phyloP scores from a whole-genome alignment of 2,888 invertebrate species.

The Lithophane socia region DNA sequence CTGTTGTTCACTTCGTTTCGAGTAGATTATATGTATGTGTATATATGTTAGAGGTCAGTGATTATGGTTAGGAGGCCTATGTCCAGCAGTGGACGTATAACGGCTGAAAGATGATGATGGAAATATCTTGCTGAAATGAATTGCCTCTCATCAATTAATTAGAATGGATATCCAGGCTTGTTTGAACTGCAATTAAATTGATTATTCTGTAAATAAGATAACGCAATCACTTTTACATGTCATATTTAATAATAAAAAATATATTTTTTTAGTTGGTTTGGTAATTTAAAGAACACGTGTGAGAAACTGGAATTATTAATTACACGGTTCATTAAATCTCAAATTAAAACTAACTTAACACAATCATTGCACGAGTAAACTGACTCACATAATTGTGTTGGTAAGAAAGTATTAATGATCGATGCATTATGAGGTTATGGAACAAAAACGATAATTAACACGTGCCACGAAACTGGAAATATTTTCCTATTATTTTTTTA shows the following conservation, averaged over 20 bases:
- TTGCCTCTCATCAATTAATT: neutral
- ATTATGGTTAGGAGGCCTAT: neutral
- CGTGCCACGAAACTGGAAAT: neutral
- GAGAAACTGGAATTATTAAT: neutral
- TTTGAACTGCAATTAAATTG: neutral
- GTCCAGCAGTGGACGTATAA: neutral
- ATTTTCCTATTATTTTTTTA: slow-evolving; percentile 18
- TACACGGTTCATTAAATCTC: neutral
- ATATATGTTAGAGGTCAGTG: neutral
- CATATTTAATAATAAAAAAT: too few species aligned
- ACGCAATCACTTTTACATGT: neutral
- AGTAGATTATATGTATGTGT: neutral
- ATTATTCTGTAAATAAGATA: neutral
- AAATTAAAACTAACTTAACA: neutral
- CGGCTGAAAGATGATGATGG: neutral
- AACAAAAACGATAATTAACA: neutral
- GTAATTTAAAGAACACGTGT: neutral
- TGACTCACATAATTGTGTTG: neutral
- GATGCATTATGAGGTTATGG: neutral
- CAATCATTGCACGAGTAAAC: neutral
- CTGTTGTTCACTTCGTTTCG: neutral
- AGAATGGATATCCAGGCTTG: too few species aligned
- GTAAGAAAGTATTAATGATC: neutral
- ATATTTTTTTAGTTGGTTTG: too few species aligned
- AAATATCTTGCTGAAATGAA: neutral